Evolutionary conservation across 2,888 invertebrate genomes (phyloP).

Genomic region (Athripsodes cinereus): DNA sequence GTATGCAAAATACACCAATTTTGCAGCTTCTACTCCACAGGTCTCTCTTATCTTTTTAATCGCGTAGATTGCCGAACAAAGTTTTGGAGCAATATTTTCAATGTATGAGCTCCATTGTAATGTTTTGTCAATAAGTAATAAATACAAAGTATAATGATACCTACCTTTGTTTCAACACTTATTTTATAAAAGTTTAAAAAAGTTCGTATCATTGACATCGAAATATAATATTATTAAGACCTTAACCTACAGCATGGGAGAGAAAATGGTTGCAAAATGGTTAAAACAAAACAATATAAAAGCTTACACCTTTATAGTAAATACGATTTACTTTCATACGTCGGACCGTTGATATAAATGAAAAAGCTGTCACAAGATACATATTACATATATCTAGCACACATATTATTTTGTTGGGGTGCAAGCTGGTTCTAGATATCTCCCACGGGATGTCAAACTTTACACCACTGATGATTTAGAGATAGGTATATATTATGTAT

Average conservation of each 20-base stretch:
- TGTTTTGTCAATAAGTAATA: too few species aligned
- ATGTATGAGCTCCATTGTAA: too few species aligned
- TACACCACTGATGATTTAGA: not conserved
- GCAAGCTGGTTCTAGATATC: too few species aligned
- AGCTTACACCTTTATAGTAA: slow-evolving; percentile 18
- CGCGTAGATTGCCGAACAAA: too few species aligned
- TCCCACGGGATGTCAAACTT: slow-evolving; percentile 8
- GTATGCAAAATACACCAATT: too few species aligned
- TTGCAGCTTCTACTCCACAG: too few species aligned
- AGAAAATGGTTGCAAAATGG: slow-evolving; percentile 6
- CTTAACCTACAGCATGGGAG: slow-evolving; percentile 14
- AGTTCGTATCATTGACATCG: slow-evolving; percentile 21
- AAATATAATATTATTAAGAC: slow-evolving; percentile 15
- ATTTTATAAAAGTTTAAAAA: slow-evolving; percentile 10
- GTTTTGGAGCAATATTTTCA: too few species aligned
- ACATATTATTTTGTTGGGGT: too few species aligned
- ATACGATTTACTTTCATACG: slow-evolving; percentile 24
- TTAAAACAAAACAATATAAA: slow-evolving; percentile 17
- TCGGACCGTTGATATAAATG: slow-evolving; percentile 25
- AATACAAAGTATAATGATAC: too few species aligned
- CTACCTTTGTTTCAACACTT: too few species aligned
- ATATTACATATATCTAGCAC: slow-evolving; percentile 2
- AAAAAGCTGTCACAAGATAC: slow-evolving; percentile 27
- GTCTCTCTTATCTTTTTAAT: too few species aligned
- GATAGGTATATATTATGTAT: too few species aligned